A percentile compares a stretch with the other conserved stretches of the same genome.
Evolutionary conservation across 2,888 invertebrate genomes (phyloP).

Genomic region (Coenonympha glycerion): DNA sequence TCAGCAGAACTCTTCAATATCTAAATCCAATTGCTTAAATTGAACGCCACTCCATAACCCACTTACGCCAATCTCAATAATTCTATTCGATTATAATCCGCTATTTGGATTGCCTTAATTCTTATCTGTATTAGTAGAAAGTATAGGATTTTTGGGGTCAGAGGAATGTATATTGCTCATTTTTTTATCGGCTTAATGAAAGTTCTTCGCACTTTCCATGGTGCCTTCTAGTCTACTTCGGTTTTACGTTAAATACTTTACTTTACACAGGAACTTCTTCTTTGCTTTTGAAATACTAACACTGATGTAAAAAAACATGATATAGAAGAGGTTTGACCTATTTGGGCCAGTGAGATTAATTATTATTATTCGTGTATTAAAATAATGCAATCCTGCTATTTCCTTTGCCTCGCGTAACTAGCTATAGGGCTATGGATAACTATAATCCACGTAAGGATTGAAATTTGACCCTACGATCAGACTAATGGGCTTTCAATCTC

Average conservation of each 20-base stretch:
- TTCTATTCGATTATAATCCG: slow-evolving; percentile 40
- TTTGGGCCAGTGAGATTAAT: too few species aligned
- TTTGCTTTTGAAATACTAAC: too few species aligned
- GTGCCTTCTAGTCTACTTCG: neutral
- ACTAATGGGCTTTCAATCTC: neutral
- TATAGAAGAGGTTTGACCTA: too few species aligned
- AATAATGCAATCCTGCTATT: too few species aligned
- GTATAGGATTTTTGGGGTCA: slow-evolving; percentile 28
- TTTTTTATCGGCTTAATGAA: slow-evolving; percentile 19
- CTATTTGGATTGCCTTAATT: slow-evolving; percentile 52
- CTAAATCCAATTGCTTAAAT: slow-evolving; percentile 37
- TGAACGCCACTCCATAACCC: slow-evolving; percentile 34
- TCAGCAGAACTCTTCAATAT: slow-evolving; percentile 9
- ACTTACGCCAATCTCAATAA: slow-evolving; percentile 59
- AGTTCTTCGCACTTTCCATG: slow-evolving; percentile 15
- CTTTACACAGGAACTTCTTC: too few species aligned
- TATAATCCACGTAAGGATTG: neutral
- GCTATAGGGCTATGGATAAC: too few species aligned
- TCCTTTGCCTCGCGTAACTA: too few species aligned
- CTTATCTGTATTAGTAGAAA: slow-evolving; percentile 50
- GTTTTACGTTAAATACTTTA: slow-evolving; percentile 12
- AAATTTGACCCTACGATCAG: neutral
- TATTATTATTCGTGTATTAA: too few species aligned
- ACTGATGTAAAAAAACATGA: too few species aligned
- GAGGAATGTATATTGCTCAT: slow-evolving; percentile 26